A percentile compares a stretch with the other conserved stretches of the same genome.
These are phyloP conservation scores for Reticulitermes speratus DNA, from an alignment of 1,140 invertebrate genomes.

Conservation along the genomic window DNA sequence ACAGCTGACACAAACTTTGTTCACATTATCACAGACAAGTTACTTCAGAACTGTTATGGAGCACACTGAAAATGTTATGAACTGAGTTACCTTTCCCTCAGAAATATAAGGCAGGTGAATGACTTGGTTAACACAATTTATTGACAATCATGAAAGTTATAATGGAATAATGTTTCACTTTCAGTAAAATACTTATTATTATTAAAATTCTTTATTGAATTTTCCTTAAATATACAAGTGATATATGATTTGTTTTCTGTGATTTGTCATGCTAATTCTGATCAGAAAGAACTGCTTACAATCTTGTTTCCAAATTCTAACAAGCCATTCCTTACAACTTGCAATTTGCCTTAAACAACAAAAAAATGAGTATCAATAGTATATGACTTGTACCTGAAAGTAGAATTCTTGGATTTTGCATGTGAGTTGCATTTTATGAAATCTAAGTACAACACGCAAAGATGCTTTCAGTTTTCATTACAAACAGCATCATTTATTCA, in stretches of 20 bases:
- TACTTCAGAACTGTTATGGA: slow-evolving; percentile 24
- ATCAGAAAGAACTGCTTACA: not conserved
- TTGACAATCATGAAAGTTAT: slow-evolving; percentile 33
- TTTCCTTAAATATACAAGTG: not conserved
- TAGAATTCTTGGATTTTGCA: not conserved
- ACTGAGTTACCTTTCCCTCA: slow-evolving; percentile 28
- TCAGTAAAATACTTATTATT: slow-evolving; percentile 1
- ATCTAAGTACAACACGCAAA: not conserved
- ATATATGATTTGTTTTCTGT: not conserved
- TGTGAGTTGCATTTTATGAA: not conserved
- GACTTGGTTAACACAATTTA: slow-evolving; percentile 1
- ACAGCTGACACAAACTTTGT: slow-evolving; percentile 25
- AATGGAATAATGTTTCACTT: not conserved
- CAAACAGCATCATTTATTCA: not conserved
- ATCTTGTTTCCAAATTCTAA: not conserved
- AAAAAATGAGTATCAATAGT: not conserved
- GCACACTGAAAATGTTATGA: slow-evolving; percentile 24
- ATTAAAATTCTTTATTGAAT: slow-evolving; percentile 26
- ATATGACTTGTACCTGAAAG: not conserved
- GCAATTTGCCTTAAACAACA: not conserved
- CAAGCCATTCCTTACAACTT: not conserved
- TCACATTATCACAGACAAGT: slow-evolving; percentile 21
- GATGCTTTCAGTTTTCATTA: not conserved
- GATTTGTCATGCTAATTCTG: not conserved
- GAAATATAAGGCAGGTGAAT: slow-evolving; percentile 29